These are phyloP conservation scores for Elaphurus davidianus DNA, from an alignment of 2,113 vertebrate genomes.

Conservation along the genomic window DNA sequence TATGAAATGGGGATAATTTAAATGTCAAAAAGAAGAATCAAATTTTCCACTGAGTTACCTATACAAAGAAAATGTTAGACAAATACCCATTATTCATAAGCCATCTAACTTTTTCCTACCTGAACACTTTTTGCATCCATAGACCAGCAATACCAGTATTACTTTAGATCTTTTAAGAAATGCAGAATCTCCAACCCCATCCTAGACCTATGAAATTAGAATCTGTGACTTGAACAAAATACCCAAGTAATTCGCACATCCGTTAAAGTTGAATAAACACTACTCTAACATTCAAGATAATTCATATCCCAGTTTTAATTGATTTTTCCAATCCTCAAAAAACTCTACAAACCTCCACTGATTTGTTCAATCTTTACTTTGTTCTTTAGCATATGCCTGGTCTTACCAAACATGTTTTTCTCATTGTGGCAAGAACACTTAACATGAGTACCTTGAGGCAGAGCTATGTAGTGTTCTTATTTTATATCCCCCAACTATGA, in stretches of 20 bases:
- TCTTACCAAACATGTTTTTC: not conserved
- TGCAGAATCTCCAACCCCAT: not conserved
- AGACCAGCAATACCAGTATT: not conserved
- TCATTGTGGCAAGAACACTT: not conserved
- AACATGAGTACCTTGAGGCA: not conserved
- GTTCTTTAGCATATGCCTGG: not conserved
- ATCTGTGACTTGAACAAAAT: not conserved
- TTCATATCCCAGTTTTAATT: not conserved
- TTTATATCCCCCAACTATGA: not conserved
- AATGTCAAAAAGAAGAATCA: conserved; percentile 8
- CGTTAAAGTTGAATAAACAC: not conserved
- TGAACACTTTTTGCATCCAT: not conserved
- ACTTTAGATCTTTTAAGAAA: not conserved
- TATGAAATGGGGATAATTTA: conserved; percentile 39
- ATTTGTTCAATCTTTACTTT: not conserved
- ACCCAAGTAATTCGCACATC: not conserved
- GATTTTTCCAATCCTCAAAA: not conserved
- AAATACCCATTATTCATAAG: conserved; percentile 8
- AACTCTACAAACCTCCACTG: not conserved
- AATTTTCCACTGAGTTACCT: not conserved
- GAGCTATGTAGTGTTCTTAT: not conserved
- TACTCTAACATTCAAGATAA: not conserved
- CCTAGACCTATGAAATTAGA: not conserved
- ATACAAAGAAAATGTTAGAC: not conserved
- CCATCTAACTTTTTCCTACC: not conserved